Conservation (phyloP, 1,140 invertebrate species). For the Drosophila mauritiana region DNA sequence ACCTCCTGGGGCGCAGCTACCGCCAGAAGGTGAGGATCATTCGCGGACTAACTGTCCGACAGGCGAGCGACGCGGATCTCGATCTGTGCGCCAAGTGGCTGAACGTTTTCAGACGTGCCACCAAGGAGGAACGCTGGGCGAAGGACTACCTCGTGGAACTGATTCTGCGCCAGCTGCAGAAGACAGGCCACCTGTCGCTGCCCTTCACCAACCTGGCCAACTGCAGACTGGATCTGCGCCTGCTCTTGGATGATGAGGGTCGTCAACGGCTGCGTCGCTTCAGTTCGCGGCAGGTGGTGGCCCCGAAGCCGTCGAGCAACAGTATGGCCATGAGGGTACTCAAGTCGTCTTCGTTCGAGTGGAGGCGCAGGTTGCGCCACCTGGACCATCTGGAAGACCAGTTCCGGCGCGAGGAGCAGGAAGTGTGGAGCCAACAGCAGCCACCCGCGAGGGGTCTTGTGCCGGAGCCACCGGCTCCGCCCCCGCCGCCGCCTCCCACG, state of each 20-base stretch:
- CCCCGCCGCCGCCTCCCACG: no score
- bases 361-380: conserved; percentile 6
- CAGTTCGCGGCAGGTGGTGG: background rate
- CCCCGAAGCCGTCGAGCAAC: background rate
- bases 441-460: no score
- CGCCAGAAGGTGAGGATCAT: background rate
- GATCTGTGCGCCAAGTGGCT: conserved; percentile 7
- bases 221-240: background rate
- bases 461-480: background rate
- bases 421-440: background rate
- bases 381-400: conserved; percentile 5
- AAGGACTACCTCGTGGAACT: conserved; percentile 6
- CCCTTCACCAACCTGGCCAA: conserved; percentile 8
- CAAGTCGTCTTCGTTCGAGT: background rate
- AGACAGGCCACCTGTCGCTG: conserved; percentile 1
- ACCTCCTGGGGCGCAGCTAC: background rate
- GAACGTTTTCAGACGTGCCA: background rate
- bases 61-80: background rate
- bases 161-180: conserved; percentile 12
- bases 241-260: conserved; percentile 11
- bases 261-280: background rate
- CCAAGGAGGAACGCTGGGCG: conserved; percentile 4
- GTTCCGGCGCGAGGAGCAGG: conserved; percentile 12
- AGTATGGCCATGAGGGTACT: no score
- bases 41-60: background rate